These are phyloP conservation scores for Cheracebus regulus DNA, from an alignment of 2,797 vertebrate species.

Conservation along the genomic window DNA sequence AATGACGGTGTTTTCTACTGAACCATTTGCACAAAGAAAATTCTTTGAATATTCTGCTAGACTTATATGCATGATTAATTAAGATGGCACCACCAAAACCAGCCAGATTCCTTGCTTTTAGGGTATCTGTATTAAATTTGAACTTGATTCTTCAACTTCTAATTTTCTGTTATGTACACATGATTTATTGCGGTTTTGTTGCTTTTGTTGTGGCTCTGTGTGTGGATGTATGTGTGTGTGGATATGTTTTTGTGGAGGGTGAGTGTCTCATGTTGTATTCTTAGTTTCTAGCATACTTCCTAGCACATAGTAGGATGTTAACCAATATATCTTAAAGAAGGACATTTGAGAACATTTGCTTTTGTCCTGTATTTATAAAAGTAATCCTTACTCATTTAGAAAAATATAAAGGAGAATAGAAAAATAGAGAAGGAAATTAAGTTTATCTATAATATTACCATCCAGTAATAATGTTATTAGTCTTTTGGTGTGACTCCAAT, in stretches of 20 bases:
- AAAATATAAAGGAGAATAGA: neutral
- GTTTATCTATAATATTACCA: neutral
- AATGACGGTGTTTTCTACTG: neutral
- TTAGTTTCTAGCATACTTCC: neutral
- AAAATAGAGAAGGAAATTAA: slow-evolving; percentile 2
- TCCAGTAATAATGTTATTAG: neutral
- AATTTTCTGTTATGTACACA: neutral
- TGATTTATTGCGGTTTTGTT: neutral
- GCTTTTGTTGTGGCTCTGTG: neutral
- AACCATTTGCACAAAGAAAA: neutral
- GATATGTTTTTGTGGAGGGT: neutral
- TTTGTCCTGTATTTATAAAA: slow-evolving; percentile 14
- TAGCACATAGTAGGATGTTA: neutral
- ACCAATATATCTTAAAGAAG: neutral
- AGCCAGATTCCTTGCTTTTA: neutral
- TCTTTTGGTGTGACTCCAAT: neutral
- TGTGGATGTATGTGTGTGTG: neutral
- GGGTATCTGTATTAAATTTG: neutral
- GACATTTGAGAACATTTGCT: neutral
- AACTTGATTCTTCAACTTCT: neutral
- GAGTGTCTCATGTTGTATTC: neutral
- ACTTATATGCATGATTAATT: neutral
- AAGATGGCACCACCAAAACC: neutral
- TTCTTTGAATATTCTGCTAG: neutral
- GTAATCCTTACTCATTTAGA: neutral